phyloP scores from a whole-genome alignment of 37 sponge, comb jelly and placozoan genomes.

The Cliona cf. orientalis region DNA sequence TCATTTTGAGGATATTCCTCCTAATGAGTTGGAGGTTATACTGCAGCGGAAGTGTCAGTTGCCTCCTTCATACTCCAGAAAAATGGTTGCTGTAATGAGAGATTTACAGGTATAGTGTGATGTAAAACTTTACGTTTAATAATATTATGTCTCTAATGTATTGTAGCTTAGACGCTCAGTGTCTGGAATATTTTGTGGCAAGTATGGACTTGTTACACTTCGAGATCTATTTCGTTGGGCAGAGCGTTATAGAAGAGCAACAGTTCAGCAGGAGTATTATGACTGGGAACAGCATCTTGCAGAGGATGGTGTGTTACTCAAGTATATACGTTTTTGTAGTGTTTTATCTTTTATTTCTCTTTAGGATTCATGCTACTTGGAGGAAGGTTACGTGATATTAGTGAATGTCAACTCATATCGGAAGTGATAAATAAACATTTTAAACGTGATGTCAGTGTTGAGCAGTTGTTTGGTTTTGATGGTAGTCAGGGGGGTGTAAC shows the following conservation, averaged over 20 bases:
- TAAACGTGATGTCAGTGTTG: conserved; percentile 61
- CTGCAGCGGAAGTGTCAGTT: conserved; percentile 75
- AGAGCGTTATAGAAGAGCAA: conserved; percentile 81
- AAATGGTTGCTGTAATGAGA: conserved; percentile 93
- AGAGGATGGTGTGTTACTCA: conserved; percentile 86
- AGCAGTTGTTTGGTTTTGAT: conserved; percentile 60
- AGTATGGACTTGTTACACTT: conserved; percentile 95
- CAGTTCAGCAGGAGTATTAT: conserved; percentile 26
- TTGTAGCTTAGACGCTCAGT: conserved; percentile 61
- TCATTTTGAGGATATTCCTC: conserved; percentile 95
- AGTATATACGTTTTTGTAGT: background rate
- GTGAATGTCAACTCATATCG: conserved; percentile 70
- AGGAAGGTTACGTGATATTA: conserved; percentile 73
- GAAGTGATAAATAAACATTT: conserved; percentile 87
- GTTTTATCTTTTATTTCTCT: background rate
- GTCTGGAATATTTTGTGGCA: conserved; percentile 97
- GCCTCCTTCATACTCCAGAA: conserved; percentile 90
- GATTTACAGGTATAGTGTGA: conserved; percentile 72
- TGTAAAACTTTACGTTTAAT: background rate
- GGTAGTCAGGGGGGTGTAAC: conserved; percentile 51
- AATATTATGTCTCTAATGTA: background rate
- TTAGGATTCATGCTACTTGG: conserved; percentile 93
- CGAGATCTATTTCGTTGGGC: conserved; percentile 98
- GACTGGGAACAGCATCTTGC: conserved; percentile 99
- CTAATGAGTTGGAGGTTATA: conserved; percentile 82